Evolutionary conservation across 2,888 invertebrate species (phyloP).

Genomic region (Brenthis hecate): DNA sequence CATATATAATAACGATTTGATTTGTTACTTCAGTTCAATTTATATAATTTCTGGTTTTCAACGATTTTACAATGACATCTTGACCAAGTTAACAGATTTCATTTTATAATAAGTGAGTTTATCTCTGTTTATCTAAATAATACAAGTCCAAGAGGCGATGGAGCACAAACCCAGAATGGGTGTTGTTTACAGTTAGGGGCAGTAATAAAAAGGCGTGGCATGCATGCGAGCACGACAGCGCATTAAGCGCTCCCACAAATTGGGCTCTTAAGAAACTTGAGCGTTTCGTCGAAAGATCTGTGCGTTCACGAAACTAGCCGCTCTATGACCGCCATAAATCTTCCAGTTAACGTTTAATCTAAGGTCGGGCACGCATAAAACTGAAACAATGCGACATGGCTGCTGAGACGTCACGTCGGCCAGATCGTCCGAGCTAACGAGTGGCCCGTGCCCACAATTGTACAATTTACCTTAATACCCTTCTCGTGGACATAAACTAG

Average conservation of each 20-base stretch:
- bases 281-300: constrained; percentile 73
- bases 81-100: neutral
- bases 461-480: constrained; percentile 79
- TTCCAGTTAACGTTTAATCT: constrained; percentile 73
- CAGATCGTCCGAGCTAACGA: constrained; percentile 63
- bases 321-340: constrained; percentile 73
- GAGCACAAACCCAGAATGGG: constrained; percentile 60
- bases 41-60: no score
- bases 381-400: constrained; percentile 76
- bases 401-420: constrained; percentile 65
- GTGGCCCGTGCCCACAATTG: constrained; percentile 79
- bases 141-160: constrained; percentile 37
- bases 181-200: constrained; percentile 80
- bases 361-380: constrained; percentile 73
- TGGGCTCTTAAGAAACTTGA: constrained; percentile 76
- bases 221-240: constrained; percentile 72
- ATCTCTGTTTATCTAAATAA: constrained; percentile 26
- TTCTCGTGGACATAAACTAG: constrained; percentile 73
- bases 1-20: no score
- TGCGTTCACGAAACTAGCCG: constrained; percentile 65
- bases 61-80: no score
- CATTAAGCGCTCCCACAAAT: constrained; percentile 75
- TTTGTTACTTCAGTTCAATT: no score
- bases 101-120: constrained; percentile 26
- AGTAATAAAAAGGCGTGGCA: constrained; percentile 80